A percentile compares a stretch with the other conserved stretches of the same genome.
These are phyloP conservation scores for Cataglyphis hispanica DNA, from an alignment of 1,140 invertebrate genomes.

Conservation along the genomic window DNA sequence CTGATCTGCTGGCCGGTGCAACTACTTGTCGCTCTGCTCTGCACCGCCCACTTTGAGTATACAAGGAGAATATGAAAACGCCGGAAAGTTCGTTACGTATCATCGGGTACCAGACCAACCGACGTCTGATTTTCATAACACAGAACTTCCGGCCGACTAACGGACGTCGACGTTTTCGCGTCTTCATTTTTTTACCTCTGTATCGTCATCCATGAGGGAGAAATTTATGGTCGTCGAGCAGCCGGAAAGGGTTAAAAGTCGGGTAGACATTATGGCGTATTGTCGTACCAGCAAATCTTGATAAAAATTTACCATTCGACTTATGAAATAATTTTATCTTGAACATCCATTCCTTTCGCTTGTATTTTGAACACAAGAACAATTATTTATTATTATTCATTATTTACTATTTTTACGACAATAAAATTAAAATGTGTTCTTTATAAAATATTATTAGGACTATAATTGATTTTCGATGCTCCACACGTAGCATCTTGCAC, in stretches of 20 bases:
- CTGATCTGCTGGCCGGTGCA: conserved; percentile 84
- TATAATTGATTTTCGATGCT: background rate
- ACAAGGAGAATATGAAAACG: conserved; percentile 48
- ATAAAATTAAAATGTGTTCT: background rate
- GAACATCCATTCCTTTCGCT: background rate
- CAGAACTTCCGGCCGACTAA: conserved; percentile 84
- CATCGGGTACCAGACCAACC: conserved; percentile 64
- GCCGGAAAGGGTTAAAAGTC: conserved; percentile 45
- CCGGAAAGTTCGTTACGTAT: conserved; percentile 81
- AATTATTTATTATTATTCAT: no score
- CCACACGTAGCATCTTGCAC: background rate
- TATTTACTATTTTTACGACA: background rate
- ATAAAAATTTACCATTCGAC: background rate
- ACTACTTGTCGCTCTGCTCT: conserved; percentile 82
- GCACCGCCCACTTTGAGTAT: conserved; percentile 70
- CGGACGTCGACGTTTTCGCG: conserved; percentile 73
- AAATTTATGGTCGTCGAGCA: conserved; percentile 3
- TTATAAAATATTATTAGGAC: background rate
- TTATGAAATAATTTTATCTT: background rate
- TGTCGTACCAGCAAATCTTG: background rate
- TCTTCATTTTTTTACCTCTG: background rate
- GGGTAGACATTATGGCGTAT: background rate
- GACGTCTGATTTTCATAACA: conserved; percentile 84
- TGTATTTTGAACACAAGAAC: no score
- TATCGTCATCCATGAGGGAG: background rate